Conservation (phyloP, 2,113 vertebrate genomes). For the Ameiurus melas region DNA sequence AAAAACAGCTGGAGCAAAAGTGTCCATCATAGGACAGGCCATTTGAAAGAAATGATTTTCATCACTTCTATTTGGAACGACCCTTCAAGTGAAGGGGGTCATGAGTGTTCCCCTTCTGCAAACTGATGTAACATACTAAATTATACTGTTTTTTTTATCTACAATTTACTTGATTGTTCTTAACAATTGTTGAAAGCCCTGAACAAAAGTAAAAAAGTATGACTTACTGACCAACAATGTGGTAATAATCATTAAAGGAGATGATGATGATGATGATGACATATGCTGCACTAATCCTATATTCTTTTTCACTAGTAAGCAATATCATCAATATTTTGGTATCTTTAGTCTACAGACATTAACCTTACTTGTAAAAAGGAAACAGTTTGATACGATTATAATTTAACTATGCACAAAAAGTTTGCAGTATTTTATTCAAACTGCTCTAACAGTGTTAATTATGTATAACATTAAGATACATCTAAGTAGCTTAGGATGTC, state of each 20-base stretch:
- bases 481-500: not conserved
- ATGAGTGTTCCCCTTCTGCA: too few relatives aligned
- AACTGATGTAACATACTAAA: too few relatives aligned
- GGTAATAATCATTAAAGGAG: not conserved
- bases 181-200: not conserved
- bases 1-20: not conserved
- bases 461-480: not conserved
- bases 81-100: too few relatives aligned
- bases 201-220: not conserved
- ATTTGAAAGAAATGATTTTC: too few relatives aligned
- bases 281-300: not conserved
- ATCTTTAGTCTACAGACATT: not conserved
- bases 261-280: not conserved
- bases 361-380: not conserved
- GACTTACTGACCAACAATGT: not conserved
- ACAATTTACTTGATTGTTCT: not conserved
- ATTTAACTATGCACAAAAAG: not conserved
- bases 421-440: not conserved
- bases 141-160: not conserved
- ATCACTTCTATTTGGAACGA: too few relatives aligned
- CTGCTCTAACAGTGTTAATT: not conserved
- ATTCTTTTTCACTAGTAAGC: not conserved
- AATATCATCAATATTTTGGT: not conserved
- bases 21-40: too few relatives aligned
- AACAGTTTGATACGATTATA: not conserved